Base-by-base conservation (phyloP, 2,888 invertebrate species). In the Stenodema calcarata region DNA sequence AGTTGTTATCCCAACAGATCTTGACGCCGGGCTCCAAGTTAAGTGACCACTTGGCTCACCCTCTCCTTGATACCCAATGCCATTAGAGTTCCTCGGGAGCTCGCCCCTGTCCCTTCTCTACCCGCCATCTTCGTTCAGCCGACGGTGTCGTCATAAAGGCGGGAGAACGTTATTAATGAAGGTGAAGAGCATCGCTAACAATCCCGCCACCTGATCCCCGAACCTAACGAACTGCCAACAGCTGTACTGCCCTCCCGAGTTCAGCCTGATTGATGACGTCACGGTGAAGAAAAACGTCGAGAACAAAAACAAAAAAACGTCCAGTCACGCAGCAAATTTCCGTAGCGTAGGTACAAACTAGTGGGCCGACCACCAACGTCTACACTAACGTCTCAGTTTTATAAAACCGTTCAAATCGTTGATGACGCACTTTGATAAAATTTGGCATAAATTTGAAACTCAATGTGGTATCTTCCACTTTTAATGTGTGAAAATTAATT, bases 121-220 rank as follows among this genome's bases (percentile, higher is more conserved):
- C 35, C 35, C 2, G 7, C 62, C 62, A 62, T 62, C 62, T 62
- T 62, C 12, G 23, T 42, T 12, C 23, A 18, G n/a, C 23, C 70
- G n/a, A n/a, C 78, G 41, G 0, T 41, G 18, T 28, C 44, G 78
- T 44, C 78, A 78, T 80, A 80, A 82, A 82, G 27, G 27, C 16
- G 12, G 35, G 69, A 23, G 62, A 62, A 69, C 28, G 82, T 82
- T 82, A 82, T 82, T 82, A 82, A 82, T 82, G 82, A 82, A 82
- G 69, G 80, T 54, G 54, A 62, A 82, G 82, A 27, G 82, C 78
- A 42, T 41, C 82, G 27, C 82, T 82, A 82, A 82, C 82, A 82
- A 82, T 41, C 82, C 42, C 35, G 82, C 82, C 82, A 82, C 82
- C 82, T 82, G 82, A 82, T 82, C 82, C 82, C 16, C 82, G 3